Percentiles rank a stretch among this genome's conserved stretches.
phyloP scores from a whole-genome alignment of 1,140 invertebrate genomes.

The Mizuhopecten yessoensis region DNA sequence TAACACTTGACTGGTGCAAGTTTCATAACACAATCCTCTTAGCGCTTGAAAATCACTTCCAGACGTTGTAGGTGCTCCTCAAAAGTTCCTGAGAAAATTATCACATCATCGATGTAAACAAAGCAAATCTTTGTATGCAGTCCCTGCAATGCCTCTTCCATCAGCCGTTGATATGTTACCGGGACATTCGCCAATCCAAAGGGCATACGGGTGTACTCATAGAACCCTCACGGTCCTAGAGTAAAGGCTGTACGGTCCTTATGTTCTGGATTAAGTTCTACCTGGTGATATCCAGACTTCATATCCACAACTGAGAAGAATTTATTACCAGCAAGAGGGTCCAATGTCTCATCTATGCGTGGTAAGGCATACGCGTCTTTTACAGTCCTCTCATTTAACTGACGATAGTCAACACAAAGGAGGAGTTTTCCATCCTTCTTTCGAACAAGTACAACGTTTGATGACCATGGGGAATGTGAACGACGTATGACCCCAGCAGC shows the following conservation, averaged over 20 bases:
- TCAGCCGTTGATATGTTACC: slow-evolving; percentile 84
- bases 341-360: not conserved
- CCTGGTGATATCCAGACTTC: slow-evolving; percentile 50
- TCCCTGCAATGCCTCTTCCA: slow-evolving; percentile 75
- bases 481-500: too few relatives aligned
- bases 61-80: slow-evolving; percentile 83
- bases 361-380: not conserved
- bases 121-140: slow-evolving; percentile 47
- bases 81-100: slow-evolving; percentile 70
- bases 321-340: not conserved
- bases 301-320: slow-evolving; percentile 72
- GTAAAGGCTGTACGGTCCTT: slow-evolving; percentile 55
- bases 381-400: not conserved
- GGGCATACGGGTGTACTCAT: slow-evolving; percentile 64
- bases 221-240: slow-evolving; percentile 53
- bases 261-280: slow-evolving; percentile 48
- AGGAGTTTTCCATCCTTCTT: not conserved
- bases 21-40: slow-evolving; percentile 80
- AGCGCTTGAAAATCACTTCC: slow-evolving; percentile 75
- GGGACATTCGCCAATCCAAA: slow-evolving; percentile 80
- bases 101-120: slow-evolving; percentile 55
- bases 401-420: not conserved
- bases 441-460: not conserved
- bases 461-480: too few relatives aligned
- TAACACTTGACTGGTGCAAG: slow-evolving; percentile 82